These are phyloP conservation scores for Carlito syrichta DNA, from an alignment of 2,113 vertebrate species.

Conservation along the genomic window DNA sequence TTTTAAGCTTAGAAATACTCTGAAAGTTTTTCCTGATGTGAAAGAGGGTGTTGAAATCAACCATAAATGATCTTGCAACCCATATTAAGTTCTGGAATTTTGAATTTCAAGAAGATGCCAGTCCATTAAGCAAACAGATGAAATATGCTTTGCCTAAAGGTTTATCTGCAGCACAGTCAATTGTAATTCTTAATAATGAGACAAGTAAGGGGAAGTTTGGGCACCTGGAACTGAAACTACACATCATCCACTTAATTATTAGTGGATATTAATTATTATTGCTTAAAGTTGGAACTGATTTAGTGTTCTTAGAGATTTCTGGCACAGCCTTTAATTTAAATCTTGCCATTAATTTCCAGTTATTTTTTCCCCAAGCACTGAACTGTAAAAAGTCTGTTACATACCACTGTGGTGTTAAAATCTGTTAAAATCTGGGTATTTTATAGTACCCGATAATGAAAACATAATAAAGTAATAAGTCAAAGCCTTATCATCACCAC, in stretches of 20 bases:
- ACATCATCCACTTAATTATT: slow-evolving; percentile 51
- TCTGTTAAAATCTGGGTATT: neutral
- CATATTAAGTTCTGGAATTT: slow-evolving; percentile 38
- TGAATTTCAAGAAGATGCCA: slow-evolving; percentile 61
- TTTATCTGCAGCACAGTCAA: slow-evolving; percentile 33
- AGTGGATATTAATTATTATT: slow-evolving; percentile 62
- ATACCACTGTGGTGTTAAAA: neutral
- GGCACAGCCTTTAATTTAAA: slow-evolving; percentile 53
- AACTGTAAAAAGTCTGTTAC: neutral
- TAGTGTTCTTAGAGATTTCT: slow-evolving; percentile 56
- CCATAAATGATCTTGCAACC: slow-evolving; percentile 37
- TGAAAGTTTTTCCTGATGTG: neutral
- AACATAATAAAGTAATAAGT: neutral
- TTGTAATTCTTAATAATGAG: slow-evolving; percentile 67
- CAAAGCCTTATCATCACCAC: neutral
- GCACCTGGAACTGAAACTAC: slow-evolving; percentile 26
- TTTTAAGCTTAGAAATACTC: neutral
- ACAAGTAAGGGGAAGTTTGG: slow-evolving; percentile 19
- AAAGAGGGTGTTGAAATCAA: slow-evolving; percentile 15
- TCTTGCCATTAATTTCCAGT: slow-evolving; percentile 53
- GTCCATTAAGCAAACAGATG: slow-evolving; percentile 61
- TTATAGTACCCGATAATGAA: neutral
- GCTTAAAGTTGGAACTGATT: slow-evolving; percentile 43
- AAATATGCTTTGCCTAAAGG: slow-evolving; percentile 55
- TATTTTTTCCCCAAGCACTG: neutral